Percentiles rank a stretch among this genome's conserved stretches.
phyloP scores from a whole-genome alignment of 2,113 vertebrate genomes.

The Cyphomyrus plagiostoma region DNA sequence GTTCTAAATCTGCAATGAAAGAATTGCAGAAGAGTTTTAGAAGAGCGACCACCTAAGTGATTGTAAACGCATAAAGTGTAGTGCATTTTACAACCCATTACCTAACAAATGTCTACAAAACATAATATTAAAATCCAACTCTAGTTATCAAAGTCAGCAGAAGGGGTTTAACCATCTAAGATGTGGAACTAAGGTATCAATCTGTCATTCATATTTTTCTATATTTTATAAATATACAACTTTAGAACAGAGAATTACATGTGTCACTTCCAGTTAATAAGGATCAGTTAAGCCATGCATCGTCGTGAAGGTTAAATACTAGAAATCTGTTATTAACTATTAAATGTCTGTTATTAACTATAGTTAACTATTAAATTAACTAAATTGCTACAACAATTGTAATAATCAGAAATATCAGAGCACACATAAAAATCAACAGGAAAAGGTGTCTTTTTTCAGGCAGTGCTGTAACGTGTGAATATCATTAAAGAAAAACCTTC shows the following conservation, averaged over 20 bases:
- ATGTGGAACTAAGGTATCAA: background rate
- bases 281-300: background rate
- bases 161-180: background rate
- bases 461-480: background rate
- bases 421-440: background rate
- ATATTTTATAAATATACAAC: background rate
- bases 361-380: background rate
- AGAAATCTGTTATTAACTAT: background rate
- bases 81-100: no score
- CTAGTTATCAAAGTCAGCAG: background rate
- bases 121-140: background rate
- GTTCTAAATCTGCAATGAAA: conserved; percentile 68
- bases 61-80: background rate
- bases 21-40: conserved; percentile 54
- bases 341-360: no score
- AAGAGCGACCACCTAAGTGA: background rate
- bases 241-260: background rate
- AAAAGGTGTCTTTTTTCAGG: background rate
- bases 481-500: background rate
- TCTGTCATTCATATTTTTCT: background rate
- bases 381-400: background rate
- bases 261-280: background rate
- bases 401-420: background rate
- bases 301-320: background rate
- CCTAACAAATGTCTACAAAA: background rate